Evolutionary conservation across 2,797 vertebrate species (phyloP).

Genomic region (Propithecus perrieri): DNA sequence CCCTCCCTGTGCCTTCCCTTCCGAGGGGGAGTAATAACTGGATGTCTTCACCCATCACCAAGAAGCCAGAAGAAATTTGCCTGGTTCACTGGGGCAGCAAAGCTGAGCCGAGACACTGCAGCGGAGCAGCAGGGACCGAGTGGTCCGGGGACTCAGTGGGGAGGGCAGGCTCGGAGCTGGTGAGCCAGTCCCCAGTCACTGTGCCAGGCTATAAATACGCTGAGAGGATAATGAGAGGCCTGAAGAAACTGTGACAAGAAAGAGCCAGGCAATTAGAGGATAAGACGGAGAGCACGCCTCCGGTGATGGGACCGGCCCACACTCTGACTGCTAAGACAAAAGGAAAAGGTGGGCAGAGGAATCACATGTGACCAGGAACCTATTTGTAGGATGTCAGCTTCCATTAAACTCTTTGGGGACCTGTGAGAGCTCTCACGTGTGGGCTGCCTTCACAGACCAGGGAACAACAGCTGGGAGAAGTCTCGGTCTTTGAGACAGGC

Average conservation of each 20-base stretch:
- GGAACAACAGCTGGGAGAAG: not conserved
- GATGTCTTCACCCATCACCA: not conserved
- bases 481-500: not conserved
- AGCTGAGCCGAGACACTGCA: not conserved
- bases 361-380: slow-evolving; percentile 16
- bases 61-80: not conserved
- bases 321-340: slow-evolving; percentile 59
- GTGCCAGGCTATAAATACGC: slow-evolving; percentile 44
- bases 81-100: not conserved
- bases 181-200: not conserved
- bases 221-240: slow-evolving; percentile 49
- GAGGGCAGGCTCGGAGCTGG: not conserved
- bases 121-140: not conserved
- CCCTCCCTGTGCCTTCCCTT: not conserved
- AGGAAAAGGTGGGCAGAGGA: slow-evolving; percentile 47
- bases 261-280: slow-evolving; percentile 57
- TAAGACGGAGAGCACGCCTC: not conserved
- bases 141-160: not conserved
- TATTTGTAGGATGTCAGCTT: slow-evolving; percentile 48
- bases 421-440: slow-evolving; percentile 7
- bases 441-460: not conserved
- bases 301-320: not conserved
- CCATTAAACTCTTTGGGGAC: slow-evolving; percentile 51
- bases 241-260: slow-evolving; percentile 23
- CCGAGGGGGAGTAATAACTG: not conserved